phyloP scores from a whole-genome alignment of 2,113 vertebrate genomes.

The Peucedramus taeniatus region DNA sequence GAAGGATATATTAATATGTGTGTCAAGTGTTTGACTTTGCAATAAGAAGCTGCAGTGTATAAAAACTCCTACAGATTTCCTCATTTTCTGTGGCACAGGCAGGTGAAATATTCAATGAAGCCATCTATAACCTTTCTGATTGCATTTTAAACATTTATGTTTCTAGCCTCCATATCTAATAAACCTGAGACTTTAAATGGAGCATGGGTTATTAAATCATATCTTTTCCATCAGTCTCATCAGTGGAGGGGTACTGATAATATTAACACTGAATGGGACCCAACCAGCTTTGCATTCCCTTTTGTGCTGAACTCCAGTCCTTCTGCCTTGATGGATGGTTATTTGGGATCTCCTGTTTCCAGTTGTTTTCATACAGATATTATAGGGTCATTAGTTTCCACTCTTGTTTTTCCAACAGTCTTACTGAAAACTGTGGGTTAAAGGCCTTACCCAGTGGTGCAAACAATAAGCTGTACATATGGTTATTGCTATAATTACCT shows the following conservation, averaged over 20 bases:
- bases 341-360: not conserved
- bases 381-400: slow-evolving; percentile 8
- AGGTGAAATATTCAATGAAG: not conserved
- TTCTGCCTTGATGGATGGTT: not conserved
- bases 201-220: slow-evolving; percentile 33
- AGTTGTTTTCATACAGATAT: not conserved
- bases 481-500: not conserved
- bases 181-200: slow-evolving; percentile 53
- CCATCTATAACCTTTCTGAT: slow-evolving; percentile 25
- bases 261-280: not conserved
- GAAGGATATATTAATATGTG: not conserved
- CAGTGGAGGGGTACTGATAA: not conserved
- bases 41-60: not conserved
- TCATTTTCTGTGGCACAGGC: not conserved
- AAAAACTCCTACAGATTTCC: not conserved
- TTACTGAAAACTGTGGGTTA: not conserved
- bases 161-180: slow-evolving; percentile 26
- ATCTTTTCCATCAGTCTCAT: not conserved
- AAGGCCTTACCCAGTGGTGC: not conserved
- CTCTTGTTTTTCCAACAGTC: slow-evolving; percentile 16
- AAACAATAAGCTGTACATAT: not conserved
- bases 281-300: not conserved
- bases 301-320: not conserved
- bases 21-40: not conserved
- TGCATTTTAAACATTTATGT: slow-evolving; percentile 57